These are phyloP conservation scores for Taenaris catops DNA, from an alignment of 2,888 invertebrate species.

Conservation along the genomic window DNA sequence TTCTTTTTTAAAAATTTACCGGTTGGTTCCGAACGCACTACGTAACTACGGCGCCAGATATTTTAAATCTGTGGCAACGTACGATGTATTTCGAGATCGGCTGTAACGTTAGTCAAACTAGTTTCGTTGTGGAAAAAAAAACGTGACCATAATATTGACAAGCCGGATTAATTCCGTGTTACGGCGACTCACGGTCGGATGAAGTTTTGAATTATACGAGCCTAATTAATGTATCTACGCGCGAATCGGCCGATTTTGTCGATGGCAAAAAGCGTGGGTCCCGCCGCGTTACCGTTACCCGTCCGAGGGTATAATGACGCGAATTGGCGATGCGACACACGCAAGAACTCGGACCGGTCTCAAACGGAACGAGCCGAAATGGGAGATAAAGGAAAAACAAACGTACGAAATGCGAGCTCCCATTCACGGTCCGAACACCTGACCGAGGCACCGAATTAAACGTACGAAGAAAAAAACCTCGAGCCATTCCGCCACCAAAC, in stretches of 20 bases:
- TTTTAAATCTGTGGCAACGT: slow-evolving; percentile 50
- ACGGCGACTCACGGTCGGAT: slow-evolving; percentile 36
- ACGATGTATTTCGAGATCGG: slow-evolving; percentile 59
- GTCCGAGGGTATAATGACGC: slow-evolving; percentile 47
- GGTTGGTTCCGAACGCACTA: slow-evolving; percentile 42
- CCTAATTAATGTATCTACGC: slow-evolving; percentile 58
- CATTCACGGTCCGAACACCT: slow-evolving; percentile 57
- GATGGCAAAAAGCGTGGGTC: slow-evolving; percentile 54
- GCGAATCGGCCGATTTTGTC: slow-evolving; percentile 55
- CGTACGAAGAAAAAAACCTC: slow-evolving; percentile 54
- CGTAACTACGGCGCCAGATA: slow-evolving; percentile 24
- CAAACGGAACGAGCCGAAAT: slow-evolving; percentile 50
- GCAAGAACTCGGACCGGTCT: slow-evolving; percentile 57
- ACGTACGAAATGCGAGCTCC: slow-evolving; percentile 41
- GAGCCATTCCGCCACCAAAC: slow-evolving; percentile 27
- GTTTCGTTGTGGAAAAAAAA: slow-evolving; percentile 52
- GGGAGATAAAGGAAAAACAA: slow-evolving; percentile 60
- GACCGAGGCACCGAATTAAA: slow-evolving; percentile 23
- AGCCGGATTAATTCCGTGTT: slow-evolving; percentile 55
- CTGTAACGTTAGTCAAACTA: slow-evolving; percentile 63
- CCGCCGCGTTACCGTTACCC: slow-evolving; percentile 56
- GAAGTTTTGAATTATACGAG: slow-evolving; percentile 55
- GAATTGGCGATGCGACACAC: slow-evolving; percentile 57
- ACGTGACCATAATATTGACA: slow-evolving; percentile 63
- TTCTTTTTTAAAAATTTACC: slow-evolving; percentile 45